phyloP scores from a whole-genome alignment of 2,797 vertebrate species.

The Falco berigora region DNA sequence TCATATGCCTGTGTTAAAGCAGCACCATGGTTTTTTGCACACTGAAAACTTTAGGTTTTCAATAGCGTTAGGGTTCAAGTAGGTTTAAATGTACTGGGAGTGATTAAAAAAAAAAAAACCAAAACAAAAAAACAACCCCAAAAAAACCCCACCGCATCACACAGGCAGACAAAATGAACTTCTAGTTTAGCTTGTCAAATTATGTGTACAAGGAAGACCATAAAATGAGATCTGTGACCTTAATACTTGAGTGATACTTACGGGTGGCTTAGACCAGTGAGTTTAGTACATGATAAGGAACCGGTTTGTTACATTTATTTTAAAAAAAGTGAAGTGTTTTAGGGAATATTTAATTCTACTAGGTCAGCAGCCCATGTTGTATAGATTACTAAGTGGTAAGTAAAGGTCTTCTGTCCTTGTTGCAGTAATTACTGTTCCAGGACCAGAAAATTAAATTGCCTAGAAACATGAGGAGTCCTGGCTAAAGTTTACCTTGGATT shows the following conservation, averaged over 20 bases:
- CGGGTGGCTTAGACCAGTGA: neutral
- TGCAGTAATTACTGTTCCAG: neutral
- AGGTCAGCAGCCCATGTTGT: neutral
- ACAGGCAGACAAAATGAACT: neutral
- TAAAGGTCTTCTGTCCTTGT: neutral
- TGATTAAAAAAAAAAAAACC: neutral
- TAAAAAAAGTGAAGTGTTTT: neutral
- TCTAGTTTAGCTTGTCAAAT: neutral
- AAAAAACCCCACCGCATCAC: neutral
- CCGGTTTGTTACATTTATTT: neutral
- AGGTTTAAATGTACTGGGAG: neutral
- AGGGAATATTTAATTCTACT: neutral
- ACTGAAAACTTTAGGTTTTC: neutral
- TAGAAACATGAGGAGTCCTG: neutral
- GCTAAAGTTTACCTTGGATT: neutral
- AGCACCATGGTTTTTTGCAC: neutral
- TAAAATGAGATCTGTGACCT: neutral
- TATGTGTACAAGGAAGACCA: neutral
- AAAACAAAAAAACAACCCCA: neutral
- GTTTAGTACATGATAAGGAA: neutral
- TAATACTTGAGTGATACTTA: neutral
- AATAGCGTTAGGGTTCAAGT: neutral
- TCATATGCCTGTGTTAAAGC: neutral
- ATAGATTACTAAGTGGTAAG: neutral
- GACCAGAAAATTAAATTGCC: neutral